Conservation (phyloP, 1,140 invertebrate species). For the Acromyrmex echinatior region DNA sequence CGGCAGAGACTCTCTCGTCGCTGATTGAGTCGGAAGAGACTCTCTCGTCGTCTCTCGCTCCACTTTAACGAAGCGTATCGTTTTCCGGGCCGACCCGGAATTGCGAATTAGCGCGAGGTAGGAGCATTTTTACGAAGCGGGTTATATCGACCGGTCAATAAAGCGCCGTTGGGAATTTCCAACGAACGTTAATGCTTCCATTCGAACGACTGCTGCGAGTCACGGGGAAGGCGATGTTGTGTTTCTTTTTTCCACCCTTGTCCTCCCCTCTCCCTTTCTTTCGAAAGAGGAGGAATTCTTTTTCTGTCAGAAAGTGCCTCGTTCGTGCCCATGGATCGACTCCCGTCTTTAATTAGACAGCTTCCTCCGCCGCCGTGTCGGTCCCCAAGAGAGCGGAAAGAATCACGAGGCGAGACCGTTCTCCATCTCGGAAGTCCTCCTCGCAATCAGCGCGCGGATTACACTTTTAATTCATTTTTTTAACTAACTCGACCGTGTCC, state of each 20-base stretch:
- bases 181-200: conserved; percentile 67
- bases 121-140: conserved; percentile 62
- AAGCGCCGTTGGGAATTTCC: conserved; percentile 62
- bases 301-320: conserved; percentile 72
- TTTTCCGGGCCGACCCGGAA: conserved; percentile 51
- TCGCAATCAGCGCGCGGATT: conserved; percentile 83
- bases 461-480: conserved; percentile 85
- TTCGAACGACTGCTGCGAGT: conserved; percentile 66
- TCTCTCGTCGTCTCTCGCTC: conserved; percentile 16
- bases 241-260: conserved; percentile 59
- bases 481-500: conserved; percentile 77
- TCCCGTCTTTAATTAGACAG: conserved; percentile 84
- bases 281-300: conserved; percentile 57
- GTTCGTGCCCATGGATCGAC: conserved; percentile 73
- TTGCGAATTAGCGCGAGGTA: conserved; percentile 62
- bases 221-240: conserved; percentile 34
- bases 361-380: conserved; percentile 79
- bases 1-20: background rate
- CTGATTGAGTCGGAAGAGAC: too few relatives aligned
- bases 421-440: conserved; percentile 74
- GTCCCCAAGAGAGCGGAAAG: conserved; percentile 80
- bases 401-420: conserved; percentile 83
- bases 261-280: conserved; percentile 8
- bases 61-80: conserved; percentile 60
- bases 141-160: conserved; percentile 65